These are phyloP conservation scores for Sporophila hypoxantha DNA, from an alignment of 2,113 vertebrate species.

Conservation along the genomic window DNA sequence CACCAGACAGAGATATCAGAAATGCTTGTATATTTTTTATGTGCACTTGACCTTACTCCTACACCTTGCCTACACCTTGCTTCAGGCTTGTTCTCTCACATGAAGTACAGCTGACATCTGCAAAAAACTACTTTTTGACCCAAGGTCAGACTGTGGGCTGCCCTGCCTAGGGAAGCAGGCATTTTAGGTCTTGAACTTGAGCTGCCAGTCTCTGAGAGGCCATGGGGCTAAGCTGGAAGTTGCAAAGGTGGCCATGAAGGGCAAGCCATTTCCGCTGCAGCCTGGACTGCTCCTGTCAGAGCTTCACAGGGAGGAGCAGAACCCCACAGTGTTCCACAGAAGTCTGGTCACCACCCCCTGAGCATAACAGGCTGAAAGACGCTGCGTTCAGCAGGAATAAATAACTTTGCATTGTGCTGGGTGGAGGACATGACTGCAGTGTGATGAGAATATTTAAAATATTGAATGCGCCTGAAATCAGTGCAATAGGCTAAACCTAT, in stretches of 20 bases:
- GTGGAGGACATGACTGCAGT: background rate
- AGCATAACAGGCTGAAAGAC: background rate
- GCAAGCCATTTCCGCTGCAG: background rate
- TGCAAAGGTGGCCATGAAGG: background rate
- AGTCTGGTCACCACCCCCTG: background rate
- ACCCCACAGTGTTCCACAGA: rapidly evolving
- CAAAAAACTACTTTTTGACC: background rate
- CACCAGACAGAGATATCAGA: background rate
- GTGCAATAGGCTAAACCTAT: background rate
- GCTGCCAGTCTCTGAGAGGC: background rate
- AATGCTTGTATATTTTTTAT: background rate
- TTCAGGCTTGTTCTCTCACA: background rate
- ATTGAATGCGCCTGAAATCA: background rate
- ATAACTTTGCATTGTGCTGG: background rate
- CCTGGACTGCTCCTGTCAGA: background rate
- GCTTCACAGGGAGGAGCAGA: background rate
- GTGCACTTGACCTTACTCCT: background rate
- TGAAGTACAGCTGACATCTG: background rate
- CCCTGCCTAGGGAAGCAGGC: background rate
- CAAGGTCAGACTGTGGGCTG: background rate
- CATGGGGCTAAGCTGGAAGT: background rate
- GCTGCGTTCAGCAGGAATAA: background rate
- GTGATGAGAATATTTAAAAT: background rate
- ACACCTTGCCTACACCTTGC: background rate
- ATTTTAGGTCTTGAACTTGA: background rate